Evolutionary conservation across 2,113 vertebrate species (phyloP), one percentile per base, ranked within the genome.

Genomic region (Phrynosoma platyrhinos): DNA sequence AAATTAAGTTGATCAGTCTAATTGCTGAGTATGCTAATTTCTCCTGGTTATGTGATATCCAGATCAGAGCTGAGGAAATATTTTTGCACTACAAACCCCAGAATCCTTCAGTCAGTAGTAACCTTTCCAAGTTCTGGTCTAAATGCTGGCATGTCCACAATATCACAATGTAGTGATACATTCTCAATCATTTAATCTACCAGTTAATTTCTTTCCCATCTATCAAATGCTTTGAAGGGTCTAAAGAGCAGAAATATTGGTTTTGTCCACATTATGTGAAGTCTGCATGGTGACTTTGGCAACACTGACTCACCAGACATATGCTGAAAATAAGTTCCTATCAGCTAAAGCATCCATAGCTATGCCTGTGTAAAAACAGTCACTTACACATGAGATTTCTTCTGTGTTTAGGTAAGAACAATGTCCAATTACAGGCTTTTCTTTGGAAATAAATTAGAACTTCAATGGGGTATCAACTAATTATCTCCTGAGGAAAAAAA

Each of bases 401-500:
- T 91, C 0, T 0, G 20, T 89, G 14, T 75, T 32, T 72, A 80
- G 62, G 9, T 87, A 77, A 77, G 42, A 94, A 90, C 36, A 91
- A 92, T 75, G 82, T 88, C 79, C 84, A 92, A 5, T 85, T 92
- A 90, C 0, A 91, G 87, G 32, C n/a, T 92, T 89, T 90, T 92
- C 88, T 94, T 88, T 87, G 30, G 90, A 91, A 95, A 94, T 79
- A 93, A 93, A 91, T 90, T 89, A 88, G 88, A 92, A 91, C 82
- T 89, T 92, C 80, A 85, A 9, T 74, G n/a, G 9, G 52, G 9
- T 88, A 91, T 91, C 87, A 91, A 89, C 53, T 81, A 91, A 92
- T 75, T 92, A 88, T 81, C 87, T 92, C 55, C 14, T 80, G 85
- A 88, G 58, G 77, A 84, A 90, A 92, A 87, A 88, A 27, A 85